Conservation (phyloP, 2,113 vertebrate genomes). For the Manacus vitellinus region DNA sequence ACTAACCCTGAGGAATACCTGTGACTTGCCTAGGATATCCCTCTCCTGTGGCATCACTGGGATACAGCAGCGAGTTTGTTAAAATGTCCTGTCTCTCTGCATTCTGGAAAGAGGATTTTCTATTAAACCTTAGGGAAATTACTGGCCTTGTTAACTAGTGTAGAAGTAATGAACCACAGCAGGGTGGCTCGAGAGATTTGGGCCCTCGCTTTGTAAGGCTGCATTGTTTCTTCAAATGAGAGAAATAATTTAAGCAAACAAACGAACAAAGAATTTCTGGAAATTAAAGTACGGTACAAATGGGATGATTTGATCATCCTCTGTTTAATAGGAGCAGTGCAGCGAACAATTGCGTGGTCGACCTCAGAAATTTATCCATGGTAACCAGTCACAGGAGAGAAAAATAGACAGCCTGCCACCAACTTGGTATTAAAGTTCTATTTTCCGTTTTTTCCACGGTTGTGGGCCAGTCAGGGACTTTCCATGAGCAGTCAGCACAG, state of each 20-base stretch:
- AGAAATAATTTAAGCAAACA: conserved; percentile 66
- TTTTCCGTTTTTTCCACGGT: background rate
- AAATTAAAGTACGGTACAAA: conserved; percentile 33
- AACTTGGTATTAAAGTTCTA: conserved; percentile 31
- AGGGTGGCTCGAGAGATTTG: conserved; percentile 40
- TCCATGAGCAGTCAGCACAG: conserved; percentile 2
- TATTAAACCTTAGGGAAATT: conserved; percentile 60
- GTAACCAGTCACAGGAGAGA: conserved; percentile 51
- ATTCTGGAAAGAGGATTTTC: conserved; percentile 16
- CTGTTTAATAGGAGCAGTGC: background rate
- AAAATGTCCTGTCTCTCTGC: background rate
- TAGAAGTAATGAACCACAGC: conserved; percentile 44
- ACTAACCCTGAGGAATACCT: background rate
- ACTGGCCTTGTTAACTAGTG: conserved; percentile 32
- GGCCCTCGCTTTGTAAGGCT: background rate
- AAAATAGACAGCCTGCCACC: conserved; percentile 50
- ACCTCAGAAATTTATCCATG: conserved; percentile 64
- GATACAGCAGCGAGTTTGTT: background rate
- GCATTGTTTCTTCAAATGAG: conserved; percentile 63
- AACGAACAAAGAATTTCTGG: conserved; percentile 55
- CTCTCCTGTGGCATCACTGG: background rate
- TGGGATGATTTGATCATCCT: conserved; percentile 44
- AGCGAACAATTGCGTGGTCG: conserved; percentile 36
- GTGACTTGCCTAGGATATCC: background rate
- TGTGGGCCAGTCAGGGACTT: conserved; percentile 36